Base-by-base conservation (phyloP, 2,797 vertebrate species). In the Dallia pectoralis region DNA sequence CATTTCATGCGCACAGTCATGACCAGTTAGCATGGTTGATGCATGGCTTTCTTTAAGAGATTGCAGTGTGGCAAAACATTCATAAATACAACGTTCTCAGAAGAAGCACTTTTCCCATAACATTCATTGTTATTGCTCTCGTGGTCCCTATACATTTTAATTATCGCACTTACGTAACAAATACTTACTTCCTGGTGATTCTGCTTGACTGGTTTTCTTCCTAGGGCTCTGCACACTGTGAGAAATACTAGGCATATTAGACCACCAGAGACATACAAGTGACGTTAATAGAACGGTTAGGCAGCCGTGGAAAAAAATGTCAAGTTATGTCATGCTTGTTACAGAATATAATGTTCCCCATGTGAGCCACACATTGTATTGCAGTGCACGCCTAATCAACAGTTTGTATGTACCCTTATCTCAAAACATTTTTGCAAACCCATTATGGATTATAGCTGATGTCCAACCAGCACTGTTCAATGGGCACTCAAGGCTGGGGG, bases 141-240 rank as follows among this genome's bases (percentile, higher is more conserved):
- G 83, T 77, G 70, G 78, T 75, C 65, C 71, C 64, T 81, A 86
- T 88, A 86, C 91, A 89, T 86, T 92, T 88, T 89, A 89, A 87
- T 90, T 90, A 87, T 82, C 80, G 29, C 78, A 85, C 81, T 84
- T 93, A 93, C 69, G 75, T 91, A 92, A 92, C 44, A 81, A 77
- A 56, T 84, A 64, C 49, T 81, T 76, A 82, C 81, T 84, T 83
- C 82, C 77, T 84, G 82, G 79, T 85, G 85, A 84, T 84, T 87
- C 83, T 84, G 83, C 84, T 79, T 84, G 82, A 89, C 83, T 74
- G 40, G 79, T 74, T 81, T 77, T 73, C 70, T 67, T 85, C 90
- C 83, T 74, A 63, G 89, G 91, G 88, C 84, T 80, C 63, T 89
- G 85, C 84, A 82, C 84, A 83, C 88, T 87, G 81, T 80, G 80